Percentiles rank a stretch among this genome's conserved stretches.
These are phyloP conservation scores for Sthenelais limicola DNA, from an alignment of 2,888 invertebrate species.

Conservation along the genomic window DNA sequence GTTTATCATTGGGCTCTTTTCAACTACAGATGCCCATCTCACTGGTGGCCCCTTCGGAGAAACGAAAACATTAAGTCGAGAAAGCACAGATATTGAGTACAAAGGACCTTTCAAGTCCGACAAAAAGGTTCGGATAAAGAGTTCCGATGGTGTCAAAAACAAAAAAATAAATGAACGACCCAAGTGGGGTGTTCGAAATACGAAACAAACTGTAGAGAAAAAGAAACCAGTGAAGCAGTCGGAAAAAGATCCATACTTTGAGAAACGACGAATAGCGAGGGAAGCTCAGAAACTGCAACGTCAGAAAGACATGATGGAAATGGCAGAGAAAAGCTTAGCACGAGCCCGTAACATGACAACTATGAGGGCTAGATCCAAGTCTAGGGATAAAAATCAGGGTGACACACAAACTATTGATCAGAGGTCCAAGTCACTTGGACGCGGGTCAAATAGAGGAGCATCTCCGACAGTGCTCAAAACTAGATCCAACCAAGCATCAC, in stretches of 20 bases:
- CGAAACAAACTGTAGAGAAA: slow-evolving; percentile 45
- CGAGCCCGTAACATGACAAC: slow-evolving; percentile 15
- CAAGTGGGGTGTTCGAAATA: slow-evolving; percentile 63
- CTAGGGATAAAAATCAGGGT: slow-evolving; percentile 10
- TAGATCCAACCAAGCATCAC: slow-evolving; percentile 7
- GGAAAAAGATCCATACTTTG: slow-evolving; percentile 65
- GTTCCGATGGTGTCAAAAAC: slow-evolving; percentile 59
- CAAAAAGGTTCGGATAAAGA: slow-evolving; percentile 61
- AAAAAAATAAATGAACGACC: too few species aligned
- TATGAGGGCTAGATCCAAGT: slow-evolving; percentile 40
- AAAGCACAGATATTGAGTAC: slow-evolving; percentile 46
- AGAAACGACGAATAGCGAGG: slow-evolving; percentile 56
- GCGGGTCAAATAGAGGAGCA: not conserved
- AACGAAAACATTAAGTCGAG: too few species aligned
- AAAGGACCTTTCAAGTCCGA: slow-evolving; percentile 50
- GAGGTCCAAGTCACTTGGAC: slow-evolving; percentile 22
- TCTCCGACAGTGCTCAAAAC: slow-evolving; percentile 24
- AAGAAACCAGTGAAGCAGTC: slow-evolving; percentile 62
- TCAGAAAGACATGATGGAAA: slow-evolving; percentile 60
- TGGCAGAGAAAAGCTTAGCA: slow-evolving; percentile 49
- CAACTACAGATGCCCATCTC: too few species aligned
- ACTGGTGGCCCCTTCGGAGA: too few species aligned
- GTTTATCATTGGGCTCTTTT: too few species aligned
- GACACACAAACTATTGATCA: not conserved
- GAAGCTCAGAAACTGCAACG: slow-evolving; percentile 57